Percentiles rank a stretch among this genome's conserved stretches.
phyloP scores from a whole-genome alignment of 2,888 invertebrate species.

The Enoplolaimus lenunculus region DNA sequence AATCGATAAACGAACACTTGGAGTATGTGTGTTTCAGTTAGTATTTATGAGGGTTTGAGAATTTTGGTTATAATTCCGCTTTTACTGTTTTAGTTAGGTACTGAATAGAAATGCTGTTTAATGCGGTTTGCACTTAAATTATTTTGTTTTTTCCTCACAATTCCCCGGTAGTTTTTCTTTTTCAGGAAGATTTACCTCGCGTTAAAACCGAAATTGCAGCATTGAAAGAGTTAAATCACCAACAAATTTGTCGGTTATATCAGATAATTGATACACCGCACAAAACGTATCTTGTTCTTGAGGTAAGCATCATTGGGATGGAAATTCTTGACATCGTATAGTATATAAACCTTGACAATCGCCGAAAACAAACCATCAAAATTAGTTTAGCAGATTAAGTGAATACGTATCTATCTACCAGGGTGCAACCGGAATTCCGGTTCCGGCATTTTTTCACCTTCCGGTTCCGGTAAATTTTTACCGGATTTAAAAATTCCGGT shows the following conservation, averaged over 20 bases:
- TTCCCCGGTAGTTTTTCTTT: slow-evolving; percentile 24
- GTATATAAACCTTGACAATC: too few species aligned
- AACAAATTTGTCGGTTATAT: slow-evolving; percentile 61
- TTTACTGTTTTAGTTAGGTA: slow-evolving; percentile 3
- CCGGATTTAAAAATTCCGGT: too few species aligned
- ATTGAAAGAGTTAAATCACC: slow-evolving; percentile 55
- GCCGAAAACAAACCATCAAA: too few species aligned
- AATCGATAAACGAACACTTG: slow-evolving; percentile 59
- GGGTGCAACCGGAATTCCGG: too few species aligned
- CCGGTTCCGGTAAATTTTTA: too few species aligned
- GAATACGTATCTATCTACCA: too few species aligned
- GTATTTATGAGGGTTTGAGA: neutral
- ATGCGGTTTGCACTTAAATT: too few species aligned
- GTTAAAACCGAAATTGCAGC: slow-evolving; percentile 60
- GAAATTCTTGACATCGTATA: neutral
- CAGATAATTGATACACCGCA: slow-evolving; percentile 62
- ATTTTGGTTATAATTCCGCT: neutral
- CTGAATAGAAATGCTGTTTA: too few species aligned
- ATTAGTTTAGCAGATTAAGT: too few species aligned
- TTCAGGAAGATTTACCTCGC: slow-evolving; percentile 57
- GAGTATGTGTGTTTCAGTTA: slow-evolving; percentile 50
- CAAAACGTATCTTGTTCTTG: slow-evolving; percentile 62
- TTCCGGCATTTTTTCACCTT: too few species aligned
- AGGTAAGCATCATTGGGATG: slow-evolving; percentile 47
- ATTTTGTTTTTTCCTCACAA: too few species aligned